Conservation (phyloP, 2,888 invertebrate genomes). For the Anodontia alba region DNA sequence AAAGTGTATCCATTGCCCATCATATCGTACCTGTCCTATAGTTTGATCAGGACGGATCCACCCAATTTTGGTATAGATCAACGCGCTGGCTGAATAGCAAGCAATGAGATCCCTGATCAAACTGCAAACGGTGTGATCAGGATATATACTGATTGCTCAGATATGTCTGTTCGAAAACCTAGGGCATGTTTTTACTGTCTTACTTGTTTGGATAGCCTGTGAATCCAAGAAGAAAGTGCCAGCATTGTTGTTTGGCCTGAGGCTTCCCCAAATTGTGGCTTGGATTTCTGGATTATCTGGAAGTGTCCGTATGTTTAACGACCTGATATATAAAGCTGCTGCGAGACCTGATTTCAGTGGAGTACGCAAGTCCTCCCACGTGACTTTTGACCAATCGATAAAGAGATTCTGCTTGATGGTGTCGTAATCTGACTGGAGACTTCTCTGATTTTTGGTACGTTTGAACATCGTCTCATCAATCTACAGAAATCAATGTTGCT, state of each 20-base stretch:
- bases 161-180: no score
- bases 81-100: no score
- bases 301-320: conserved; percentile 35
- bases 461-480: conserved; percentile 52
- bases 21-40: no score
- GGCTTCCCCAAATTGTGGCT: conserved; percentile 46
- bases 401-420: conserved; percentile 54
- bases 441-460: conserved; percentile 33
- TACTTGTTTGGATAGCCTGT: conserved; percentile 47
- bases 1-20: no score
- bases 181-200: no score
- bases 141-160: no score
- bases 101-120: no score
- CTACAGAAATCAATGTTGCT: conserved; percentile 37
- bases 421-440: conserved; percentile 29
- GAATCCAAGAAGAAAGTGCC: neutral
- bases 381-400: conserved; percentile 72
- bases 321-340: conserved; percentile 61
- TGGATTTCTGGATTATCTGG: conserved; percentile 46
- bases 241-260: conserved; percentile 30
- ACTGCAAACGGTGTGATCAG: no score
- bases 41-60: no score
- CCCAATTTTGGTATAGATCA: no score
- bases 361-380: conserved; percentile 71
- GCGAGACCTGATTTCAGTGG: conserved; percentile 77